Evolutionary conservation across 2,113 vertebrate genomes (phyloP), one percentile per base, ranked within the genome.

Genomic region (Cynoglossus semilaevis): DNA sequence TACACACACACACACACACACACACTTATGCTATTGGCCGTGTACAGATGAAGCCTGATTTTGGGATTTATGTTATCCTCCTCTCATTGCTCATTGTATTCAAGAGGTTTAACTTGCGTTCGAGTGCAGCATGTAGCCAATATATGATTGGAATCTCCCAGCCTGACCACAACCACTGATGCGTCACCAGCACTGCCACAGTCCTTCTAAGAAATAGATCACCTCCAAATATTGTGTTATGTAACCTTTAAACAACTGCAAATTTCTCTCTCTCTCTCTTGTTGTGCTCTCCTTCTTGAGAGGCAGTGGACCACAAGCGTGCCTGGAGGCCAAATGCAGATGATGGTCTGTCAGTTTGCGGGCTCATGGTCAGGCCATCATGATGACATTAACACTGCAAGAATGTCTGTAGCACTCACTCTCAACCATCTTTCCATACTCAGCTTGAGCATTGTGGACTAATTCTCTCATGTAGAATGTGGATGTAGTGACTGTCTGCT

Each of bases 271-370:
- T 2, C 6, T 29, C 22, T 29, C 22, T 29, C 22, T 29, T 6
- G 22, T 29, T 45, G 41, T 22, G 68, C 67, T 46, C 22, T 59
- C 52, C 44, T 74, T 74, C 61, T 80, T 49, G 63, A 74, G 75
- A 71, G 66, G 77, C 65, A 15, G 17, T 12, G 70, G 77, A 86
- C 88, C 86, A 72, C 86, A 85, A 76, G 79, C 80, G 72, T 82
- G 87, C 83, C 79, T 82, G 65, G 15, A 80, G 80, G 70, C 79
- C 80, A 75, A 75, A 78, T 77, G 73, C 68, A 80, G 77, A 87
- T 85, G 85, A 85, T 60, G 71, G 74, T 82, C 77, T 83, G 86
- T 82, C 86, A 85, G 81, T 71, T 74, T 79, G 74, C 71, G 69
- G 82, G 86, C 77, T 68, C 63, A 79, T 66, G 78, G 64, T 82